Base-by-base conservation (phyloP, 2,888 invertebrate species). In the Listrodromus nycthemerus region DNA sequence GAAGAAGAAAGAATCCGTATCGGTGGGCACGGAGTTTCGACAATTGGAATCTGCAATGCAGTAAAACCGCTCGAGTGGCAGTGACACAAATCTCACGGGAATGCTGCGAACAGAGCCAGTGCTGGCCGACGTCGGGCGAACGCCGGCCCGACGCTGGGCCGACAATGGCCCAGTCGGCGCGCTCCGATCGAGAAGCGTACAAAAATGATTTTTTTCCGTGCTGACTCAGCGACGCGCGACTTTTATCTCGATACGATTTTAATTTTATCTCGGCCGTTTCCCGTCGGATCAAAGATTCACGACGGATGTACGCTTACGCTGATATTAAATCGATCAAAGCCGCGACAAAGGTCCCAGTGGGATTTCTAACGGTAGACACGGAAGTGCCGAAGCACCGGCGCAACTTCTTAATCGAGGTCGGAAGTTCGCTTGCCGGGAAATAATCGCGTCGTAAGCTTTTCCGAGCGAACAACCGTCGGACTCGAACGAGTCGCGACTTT, bases 391-490 rank as follows among this genome's bases (percentile, higher is more conserved):
- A 52, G 50, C 67, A 45, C 55, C 37, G 63, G 61, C 65, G 65
- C 45, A 78, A 69, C 63, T 81, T 76, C 76, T 69, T n/a, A 37
- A 75, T 75, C 48, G 48, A 45, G 48, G n/a, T 75, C 45, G n/a
- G 50, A 76, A 61, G 27, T 61, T 41, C 58, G 55, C 33, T 10
- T 37, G 41, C 24, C 70, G 33, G 30, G 13, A 55, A 41, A 71
- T 37, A 41, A 73, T 61, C 73, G 73, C 45, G 45, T 27, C 30
- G 24, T 61, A 48, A 45, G 33, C 27, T 61, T 73, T 73, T 16
- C 27, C 27, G 19, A 61, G 19, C n/a, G 50, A 73, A 71, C 37
- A 21, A 21, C 19, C 30, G 52, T 16, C 7, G 50, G 37, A 30
- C 30, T 30, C 30, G 30, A 6, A 30, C 30, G 6, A 30, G 30